A percentile compares a stretch with the other conserved stretches of the same genome.
phyloP scores from a whole-genome alignment of 1,140 invertebrate species.

The Calycopis cecrops region DNA sequence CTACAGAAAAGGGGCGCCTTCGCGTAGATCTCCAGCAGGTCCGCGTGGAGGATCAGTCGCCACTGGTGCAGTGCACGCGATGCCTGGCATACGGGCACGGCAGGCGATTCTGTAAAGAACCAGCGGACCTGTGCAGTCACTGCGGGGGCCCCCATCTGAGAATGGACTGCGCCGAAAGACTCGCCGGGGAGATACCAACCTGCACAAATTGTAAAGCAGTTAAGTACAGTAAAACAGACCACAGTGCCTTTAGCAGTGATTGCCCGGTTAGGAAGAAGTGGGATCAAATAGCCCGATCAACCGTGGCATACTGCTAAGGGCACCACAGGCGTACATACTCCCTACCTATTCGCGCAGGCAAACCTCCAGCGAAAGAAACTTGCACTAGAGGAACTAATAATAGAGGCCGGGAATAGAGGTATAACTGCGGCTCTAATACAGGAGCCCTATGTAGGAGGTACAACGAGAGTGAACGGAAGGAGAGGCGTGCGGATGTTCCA shows the following conservation, averaged over 20 bases:
- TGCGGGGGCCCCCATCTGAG: slow-evolving; percentile 2
- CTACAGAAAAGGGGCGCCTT: background rate
- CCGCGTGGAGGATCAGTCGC: background rate
- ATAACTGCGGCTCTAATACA: slow-evolving; percentile 13
- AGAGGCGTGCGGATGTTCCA: slow-evolving; percentile 6
- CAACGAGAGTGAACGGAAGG: background rate
- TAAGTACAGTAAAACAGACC: background rate
- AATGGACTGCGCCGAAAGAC: background rate
- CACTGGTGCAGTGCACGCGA: background rate
- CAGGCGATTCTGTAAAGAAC: background rate
- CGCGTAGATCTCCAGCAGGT: slow-evolving; percentile 7
- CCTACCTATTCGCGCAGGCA: background rate
- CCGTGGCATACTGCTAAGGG: too few species aligned
- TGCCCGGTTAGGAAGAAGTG: background rate
- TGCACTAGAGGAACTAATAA: background rate
- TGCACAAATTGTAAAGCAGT: slow-evolving; percentile 1
- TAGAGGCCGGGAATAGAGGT: background rate
- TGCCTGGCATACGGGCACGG: slow-evolving; percentile 8
- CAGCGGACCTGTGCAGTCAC: background rate
- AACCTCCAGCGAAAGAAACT: background rate
- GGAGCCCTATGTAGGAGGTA: slow-evolving; percentile 21
- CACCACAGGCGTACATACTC: background rate
- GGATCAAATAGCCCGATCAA: background rate
- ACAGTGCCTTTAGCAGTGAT: background rate
- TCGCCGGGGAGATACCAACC: background rate